phyloP scores from a whole-genome alignment of 2,797 vertebrate species.

The Rousettus madagascariensis region DNA sequence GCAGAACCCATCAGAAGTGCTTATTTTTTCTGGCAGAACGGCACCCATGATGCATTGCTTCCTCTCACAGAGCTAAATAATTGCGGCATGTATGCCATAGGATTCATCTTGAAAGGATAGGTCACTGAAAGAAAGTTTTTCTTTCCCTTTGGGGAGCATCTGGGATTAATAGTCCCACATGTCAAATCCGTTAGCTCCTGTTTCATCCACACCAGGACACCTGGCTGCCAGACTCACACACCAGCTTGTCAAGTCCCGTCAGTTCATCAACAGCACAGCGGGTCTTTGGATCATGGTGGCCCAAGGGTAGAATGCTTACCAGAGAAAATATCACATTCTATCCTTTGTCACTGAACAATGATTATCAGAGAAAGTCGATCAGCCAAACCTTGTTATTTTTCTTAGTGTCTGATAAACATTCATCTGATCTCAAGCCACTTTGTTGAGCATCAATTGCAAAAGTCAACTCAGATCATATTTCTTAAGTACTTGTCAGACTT shows the following conservation, averaged over 20 bases:
- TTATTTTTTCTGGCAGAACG: conserved; percentile 53
- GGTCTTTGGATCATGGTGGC: conserved; percentile 25
- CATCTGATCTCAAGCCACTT: background rate
- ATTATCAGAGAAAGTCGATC: conserved; percentile 34
- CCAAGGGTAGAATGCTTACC: conserved; percentile 8
- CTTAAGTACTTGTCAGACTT: conserved; percentile 5
- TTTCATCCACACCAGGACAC: conserved; percentile 70
- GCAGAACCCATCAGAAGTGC: conserved; percentile 44
- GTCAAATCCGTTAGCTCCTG: conserved; percentile 70
- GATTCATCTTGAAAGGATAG: conserved; percentile 59
- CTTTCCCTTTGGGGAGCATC: conserved; percentile 62
- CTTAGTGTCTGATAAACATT: background rate
- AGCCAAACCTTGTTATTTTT: background rate
- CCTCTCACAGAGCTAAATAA: conserved; percentile 51
- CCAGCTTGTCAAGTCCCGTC: background rate
- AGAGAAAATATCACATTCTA: conserved; percentile 47
- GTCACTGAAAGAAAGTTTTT: conserved; percentile 61
- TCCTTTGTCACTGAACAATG: background rate
- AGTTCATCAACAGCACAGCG: background rate
- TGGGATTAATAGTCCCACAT: conserved; percentile 70
- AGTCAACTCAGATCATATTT: background rate
- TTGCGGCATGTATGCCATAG: background rate
- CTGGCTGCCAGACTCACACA: conserved; percentile 68
- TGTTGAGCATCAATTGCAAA: background rate
- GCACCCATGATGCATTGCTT: conserved; percentile 51